Evolutionary conservation across 2,888 invertebrate species (phyloP).

Genomic region (Cotesia congregata): DNA sequence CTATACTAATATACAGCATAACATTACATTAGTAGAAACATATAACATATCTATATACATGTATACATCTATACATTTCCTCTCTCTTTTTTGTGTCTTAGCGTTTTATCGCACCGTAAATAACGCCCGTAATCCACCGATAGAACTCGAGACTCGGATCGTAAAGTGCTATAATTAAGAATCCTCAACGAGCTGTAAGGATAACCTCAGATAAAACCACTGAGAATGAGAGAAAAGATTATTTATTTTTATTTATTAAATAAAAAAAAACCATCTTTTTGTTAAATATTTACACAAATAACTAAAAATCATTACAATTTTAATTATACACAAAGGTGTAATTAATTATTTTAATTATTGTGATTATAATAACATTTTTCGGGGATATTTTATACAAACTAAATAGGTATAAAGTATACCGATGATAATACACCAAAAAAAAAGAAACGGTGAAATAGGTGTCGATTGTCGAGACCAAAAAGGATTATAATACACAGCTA

Average conservation of each 20-base stretch:
- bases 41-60: neutral
- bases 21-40: neutral
- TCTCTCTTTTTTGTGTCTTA: slow-evolving; percentile 35
- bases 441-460: slow-evolving; percentile 1
- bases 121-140: slow-evolving; percentile 55
- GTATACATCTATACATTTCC: slow-evolving; percentile 5
- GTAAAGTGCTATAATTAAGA: slow-evolving; percentile 56
- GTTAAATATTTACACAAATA: slow-evolving; percentile 2
- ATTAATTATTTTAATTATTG: no score
- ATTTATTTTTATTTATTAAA: neutral
- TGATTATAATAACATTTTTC: neutral
- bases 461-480: neutral
- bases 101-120: slow-evolving; percentile 56
- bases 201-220: slow-evolving; percentile 42
- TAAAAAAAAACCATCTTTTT: neutral
- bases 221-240: slow-evolving; percentile 33
- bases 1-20: neutral
- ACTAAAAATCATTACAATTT: no score
- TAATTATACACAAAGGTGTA: no score
- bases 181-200: slow-evolving; percentile 46
- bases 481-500: neutral
- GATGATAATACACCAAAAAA: no score
- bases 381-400: neutral
- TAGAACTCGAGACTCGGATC: slow-evolving; percentile 52
- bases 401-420: no score